Percentiles rank a stretch among this genome's conserved stretches.
Conservation (phyloP, 2,797 vertebrate genomes). For the Jordanella pulchra region DNA sequence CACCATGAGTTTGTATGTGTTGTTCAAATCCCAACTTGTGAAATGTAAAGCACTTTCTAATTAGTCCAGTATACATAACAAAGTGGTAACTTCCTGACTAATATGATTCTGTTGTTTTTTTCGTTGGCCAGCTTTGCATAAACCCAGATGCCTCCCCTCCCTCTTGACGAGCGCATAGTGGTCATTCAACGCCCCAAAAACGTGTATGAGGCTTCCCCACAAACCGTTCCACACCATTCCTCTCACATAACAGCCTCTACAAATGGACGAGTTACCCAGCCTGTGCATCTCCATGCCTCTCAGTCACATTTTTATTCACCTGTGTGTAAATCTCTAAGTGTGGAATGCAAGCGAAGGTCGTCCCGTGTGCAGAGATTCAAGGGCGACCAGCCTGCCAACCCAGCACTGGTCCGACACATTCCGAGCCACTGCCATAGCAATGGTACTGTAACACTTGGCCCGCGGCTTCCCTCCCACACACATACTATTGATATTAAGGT, state of each 20-base stretch:
- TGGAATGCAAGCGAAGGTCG: constrained; percentile 80
- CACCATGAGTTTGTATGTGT: constrained; percentile 9
- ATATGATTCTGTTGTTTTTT: constrained; percentile 44
- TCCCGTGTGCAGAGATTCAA: constrained; percentile 71
- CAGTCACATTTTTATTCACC: constrained; percentile 70
- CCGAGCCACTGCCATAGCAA: constrained; percentile 78
- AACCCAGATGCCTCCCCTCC: constrained; percentile 85
- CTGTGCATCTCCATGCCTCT: constrained; percentile 63
- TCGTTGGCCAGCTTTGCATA: constrained; percentile 70
- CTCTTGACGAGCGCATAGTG: constrained; percentile 85
- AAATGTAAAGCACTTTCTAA: constrained; percentile 57
- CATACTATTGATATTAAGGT: constrained; percentile 83
- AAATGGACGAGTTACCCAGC: constrained; percentile 67
- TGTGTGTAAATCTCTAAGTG: constrained; percentile 68
- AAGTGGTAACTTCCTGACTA: constrained; percentile 27
- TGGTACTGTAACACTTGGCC: constrained; percentile 79
- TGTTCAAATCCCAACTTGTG: constrained; percentile 25
- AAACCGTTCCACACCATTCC: constrained; percentile 71
- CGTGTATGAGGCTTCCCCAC: constrained; percentile 77
- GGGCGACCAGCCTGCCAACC: constrained; percentile 58
- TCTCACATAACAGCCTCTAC: constrained; percentile 68
- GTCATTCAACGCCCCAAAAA: constrained; percentile 85
- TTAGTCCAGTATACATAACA: constrained; percentile 28
- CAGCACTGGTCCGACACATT: constrained; percentile 58
- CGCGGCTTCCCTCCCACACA: constrained; percentile 79